Base-by-base conservation (phyloP, 2,113 vertebrate species). In the Nibea albiflora region DNA sequence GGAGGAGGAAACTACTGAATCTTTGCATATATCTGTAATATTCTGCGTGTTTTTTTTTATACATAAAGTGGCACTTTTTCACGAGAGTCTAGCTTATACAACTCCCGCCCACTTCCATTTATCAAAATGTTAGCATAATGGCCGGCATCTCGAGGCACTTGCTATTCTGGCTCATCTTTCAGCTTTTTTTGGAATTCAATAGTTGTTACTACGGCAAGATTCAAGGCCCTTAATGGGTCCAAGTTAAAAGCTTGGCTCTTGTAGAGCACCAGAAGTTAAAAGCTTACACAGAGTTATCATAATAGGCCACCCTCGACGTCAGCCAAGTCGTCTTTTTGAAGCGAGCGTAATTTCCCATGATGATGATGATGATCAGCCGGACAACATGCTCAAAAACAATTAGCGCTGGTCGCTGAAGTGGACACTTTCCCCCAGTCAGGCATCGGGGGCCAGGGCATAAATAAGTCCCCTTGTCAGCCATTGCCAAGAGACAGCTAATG, bases 371-470 rank as follows among this genome's bases (percentile, higher is more conserved):
- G 92, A 94, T 93, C 87, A 76, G 88, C 83, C 69, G 80, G 91
- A 93, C 91, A 95, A 95, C 92, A 93, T 93, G 90, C 93, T 95
- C 95, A 94, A 93, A 94, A 96, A 95, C 95, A 95, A 95, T 95
- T 95, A 95, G 86, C 74, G 83, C 77, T 79, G 87, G 90, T 85
- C 81, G 87, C 84, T 92, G 94, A 93, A 94, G 92, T 95, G 91
- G 91, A 90, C 92, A 90, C 89, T 91, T 93, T 91, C 90, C 91
- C 91, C 90, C 88, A 92, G 93, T 93, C 91, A 94, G 90, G 90
- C 92, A 88, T 87, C 83, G 86, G 90, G 88, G 94, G 93, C 94
- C 90, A 90, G 86, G 88, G 84, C 92, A 94, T 94, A 94, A 94
- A 94, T 94, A 94, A 94, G 93, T 95, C 94, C 93, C 92, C 95